A percentile compares a stretch with the other conserved stretches of the same genome.
These are phyloP conservation scores for Prunella fulvescens DNA, from an alignment of 2,113 vertebrate genomes.

Conservation along the genomic window DNA sequence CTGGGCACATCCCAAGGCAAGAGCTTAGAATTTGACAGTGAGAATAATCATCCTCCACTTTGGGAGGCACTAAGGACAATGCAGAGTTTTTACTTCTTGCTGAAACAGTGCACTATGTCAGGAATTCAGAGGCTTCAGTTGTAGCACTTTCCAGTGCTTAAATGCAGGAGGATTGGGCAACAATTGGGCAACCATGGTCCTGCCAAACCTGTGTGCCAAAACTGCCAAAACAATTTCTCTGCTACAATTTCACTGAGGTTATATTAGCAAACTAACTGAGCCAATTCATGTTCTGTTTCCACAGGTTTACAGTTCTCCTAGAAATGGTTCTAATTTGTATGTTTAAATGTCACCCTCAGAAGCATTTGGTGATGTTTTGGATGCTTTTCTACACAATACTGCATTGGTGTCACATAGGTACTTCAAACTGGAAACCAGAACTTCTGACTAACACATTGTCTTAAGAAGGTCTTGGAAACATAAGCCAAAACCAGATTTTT, in stretches of 20 bases:
- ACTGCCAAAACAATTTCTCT: neutral
- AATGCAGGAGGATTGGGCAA: neutral
- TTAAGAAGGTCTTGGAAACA: neutral
- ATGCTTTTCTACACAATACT: neutral
- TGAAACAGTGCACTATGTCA: neutral
- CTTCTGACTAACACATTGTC: neutral
- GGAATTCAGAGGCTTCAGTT: neutral
- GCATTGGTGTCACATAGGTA: rapidly evolving
- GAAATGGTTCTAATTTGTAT: neutral
- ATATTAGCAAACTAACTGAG: neutral
- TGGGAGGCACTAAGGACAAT: neutral
- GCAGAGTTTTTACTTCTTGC: neutral
- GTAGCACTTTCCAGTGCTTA: neutral
- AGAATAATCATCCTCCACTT: neutral
- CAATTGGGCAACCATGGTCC: too few relatives aligned
- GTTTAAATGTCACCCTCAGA: neutral
- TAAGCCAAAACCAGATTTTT: neutral
- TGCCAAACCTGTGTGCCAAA: neutral
- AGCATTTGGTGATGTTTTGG: neutral
- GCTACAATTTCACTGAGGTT: neutral
- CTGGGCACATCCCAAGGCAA: neutral
- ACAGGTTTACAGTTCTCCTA: neutral
- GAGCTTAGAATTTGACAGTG: neutral
- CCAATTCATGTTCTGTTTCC: neutral
- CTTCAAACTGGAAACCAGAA: neutral